Conservation (phyloP, 2,888 invertebrate genomes). For the Tenthredo mesomela region DNA sequence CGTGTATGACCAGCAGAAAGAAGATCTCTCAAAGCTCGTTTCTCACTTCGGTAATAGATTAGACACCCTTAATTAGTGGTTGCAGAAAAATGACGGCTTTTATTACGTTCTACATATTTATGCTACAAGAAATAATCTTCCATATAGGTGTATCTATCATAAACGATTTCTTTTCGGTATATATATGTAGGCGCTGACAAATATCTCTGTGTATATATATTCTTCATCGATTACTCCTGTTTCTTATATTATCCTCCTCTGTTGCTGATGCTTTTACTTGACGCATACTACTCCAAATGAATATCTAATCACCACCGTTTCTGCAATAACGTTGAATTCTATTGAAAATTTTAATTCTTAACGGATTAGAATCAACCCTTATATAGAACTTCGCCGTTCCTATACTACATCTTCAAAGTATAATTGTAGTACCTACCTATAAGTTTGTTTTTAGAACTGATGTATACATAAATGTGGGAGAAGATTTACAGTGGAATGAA, state of each 20-base stretch:
- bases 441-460: not conserved
- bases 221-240: too few species aligned
- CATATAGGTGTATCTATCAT: not conserved
- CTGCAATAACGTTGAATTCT: constrained; percentile 4
- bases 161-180: not conserved
- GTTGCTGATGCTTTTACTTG: too few species aligned
- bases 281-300: too few species aligned
- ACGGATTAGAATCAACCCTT: not conserved
- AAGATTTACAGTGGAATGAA: not conserved
- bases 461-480: not conserved
- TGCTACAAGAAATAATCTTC: not conserved
- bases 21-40: not conserved
- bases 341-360: not conserved
- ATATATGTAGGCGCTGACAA: too few species aligned
- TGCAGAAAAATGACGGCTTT: constrained; percentile 2
- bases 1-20: not conserved
- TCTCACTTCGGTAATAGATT: not conserved
- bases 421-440: too few species aligned
- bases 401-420: too few species aligned
- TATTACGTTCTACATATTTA: too few species aligned
- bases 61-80: not conserved
- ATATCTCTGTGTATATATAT: too few species aligned
- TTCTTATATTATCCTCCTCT: too few species aligned
- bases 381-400: not conserved
- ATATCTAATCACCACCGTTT: not conserved